A percentile compares a stretch with the other conserved stretches of the same genome.
These are phyloP conservation scores for Halictus quadricinctus DNA, from an alignment of 2,888 invertebrate species.

Conservation along the genomic window DNA sequence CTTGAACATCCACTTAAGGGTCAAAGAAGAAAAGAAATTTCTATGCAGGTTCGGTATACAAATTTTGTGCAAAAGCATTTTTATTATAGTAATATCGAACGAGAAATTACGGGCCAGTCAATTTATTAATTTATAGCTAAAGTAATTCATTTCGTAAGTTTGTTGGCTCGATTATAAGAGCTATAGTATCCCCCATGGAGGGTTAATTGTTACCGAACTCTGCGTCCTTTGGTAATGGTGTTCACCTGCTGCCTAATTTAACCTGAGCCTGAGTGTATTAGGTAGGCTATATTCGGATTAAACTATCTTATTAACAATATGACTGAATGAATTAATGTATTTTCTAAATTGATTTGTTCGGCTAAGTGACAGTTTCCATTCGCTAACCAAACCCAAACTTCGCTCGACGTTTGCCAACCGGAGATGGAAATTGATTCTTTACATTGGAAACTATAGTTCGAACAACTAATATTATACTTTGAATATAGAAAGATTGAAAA, in stretches of 20 bases:
- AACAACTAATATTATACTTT: not conserved
- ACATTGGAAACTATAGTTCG: not conserved
- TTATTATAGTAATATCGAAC: not conserved
- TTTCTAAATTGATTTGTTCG: not conserved
- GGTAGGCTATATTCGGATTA: not conserved
- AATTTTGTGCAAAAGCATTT: not conserved
- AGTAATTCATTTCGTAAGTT: not conserved
- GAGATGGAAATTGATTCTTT: not conserved
- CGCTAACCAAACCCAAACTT: not conserved
- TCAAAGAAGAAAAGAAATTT: no score
- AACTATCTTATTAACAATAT: not conserved
- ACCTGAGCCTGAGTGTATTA: not conserved
- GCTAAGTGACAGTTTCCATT: not conserved
- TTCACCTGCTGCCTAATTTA: slow-evolving; percentile 9
- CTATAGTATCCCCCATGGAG: not conserved
- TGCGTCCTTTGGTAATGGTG: not conserved
- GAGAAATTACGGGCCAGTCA: not conserved
- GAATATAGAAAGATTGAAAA: not conserved
- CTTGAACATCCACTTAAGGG: no score
- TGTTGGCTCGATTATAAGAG: not conserved
- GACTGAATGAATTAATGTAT: not conserved
- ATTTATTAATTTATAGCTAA: not conserved
- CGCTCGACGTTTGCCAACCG: not conserved
- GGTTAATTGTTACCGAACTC: slow-evolving; percentile 10
- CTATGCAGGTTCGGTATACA: not conserved